Base-by-base conservation (phyloP, 2,797 vertebrate genomes). In the Microhierax caerulescens region DNA sequence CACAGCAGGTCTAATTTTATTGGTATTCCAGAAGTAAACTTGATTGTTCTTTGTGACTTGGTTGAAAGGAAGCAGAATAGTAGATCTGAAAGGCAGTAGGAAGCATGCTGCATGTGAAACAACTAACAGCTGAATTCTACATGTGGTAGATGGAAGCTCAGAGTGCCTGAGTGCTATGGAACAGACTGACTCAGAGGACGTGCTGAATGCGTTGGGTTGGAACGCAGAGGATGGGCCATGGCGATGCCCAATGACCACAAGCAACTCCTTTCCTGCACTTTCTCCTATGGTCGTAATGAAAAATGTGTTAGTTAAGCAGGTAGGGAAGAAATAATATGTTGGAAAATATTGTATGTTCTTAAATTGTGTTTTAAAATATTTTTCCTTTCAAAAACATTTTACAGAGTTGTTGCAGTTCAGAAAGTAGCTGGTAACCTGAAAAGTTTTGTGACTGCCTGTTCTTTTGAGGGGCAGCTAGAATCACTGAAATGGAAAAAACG, bases 221-320 rank as follows among this genome's bases (percentile, higher is more conserved):
- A 94, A 98, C 3, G 8, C 95, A 85, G 98, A 98, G 68, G 98
- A 98, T 50, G 89, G 98, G 53, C 88, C 88, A 16, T 81, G 97
- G 74, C 97, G 96, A 34, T 94, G 96, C 60, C 98, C 97, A 5
- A 61, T 98, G 97, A 96, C 98, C 68, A 65, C 98, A 48, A 98
- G 98, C 92, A 97, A 70, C 75, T 98, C 98, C 14, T 99, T 98
- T 79, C 91, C 98, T 43, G 93, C 98, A 0, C 97, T 99, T 13
- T 98, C 99, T 85, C 98, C 99, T 41, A 98, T 99, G 99, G 98
- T 99, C 7, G 98, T 99, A 97, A 99, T 99, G 99, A 99, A 99
- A 98, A 99, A 99, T 68, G 98, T 99, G 68, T 96, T 99, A 94
- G 97, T 99, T 76, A 99, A 99, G 91, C 98, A 99, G 99, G 99